These are phyloP conservation scores for Rhagologus leucostigma DNA, from an alignment of 2,113 vertebrate species.

Conservation along the genomic window DNA sequence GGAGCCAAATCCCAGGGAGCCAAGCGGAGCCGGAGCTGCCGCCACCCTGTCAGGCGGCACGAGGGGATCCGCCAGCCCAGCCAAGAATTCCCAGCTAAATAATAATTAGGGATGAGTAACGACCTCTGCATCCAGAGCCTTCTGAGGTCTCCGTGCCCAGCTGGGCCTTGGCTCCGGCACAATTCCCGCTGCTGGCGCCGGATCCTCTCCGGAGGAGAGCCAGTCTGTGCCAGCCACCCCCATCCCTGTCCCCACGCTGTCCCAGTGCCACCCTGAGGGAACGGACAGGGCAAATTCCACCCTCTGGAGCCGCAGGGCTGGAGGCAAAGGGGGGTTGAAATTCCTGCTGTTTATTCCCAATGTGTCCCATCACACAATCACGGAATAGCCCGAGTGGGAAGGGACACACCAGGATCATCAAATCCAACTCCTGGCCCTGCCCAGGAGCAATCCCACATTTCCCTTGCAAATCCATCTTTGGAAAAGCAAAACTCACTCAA, in stretches of 20 bases:
- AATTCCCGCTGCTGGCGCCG: neutral
- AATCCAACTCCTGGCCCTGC: neutral
- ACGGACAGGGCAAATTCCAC: neutral
- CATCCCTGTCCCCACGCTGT: neutral
- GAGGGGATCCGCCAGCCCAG: neutral
- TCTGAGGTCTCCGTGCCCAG: neutral
- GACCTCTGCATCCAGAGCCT: neutral
- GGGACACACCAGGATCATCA: neutral
- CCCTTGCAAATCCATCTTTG: neutral
- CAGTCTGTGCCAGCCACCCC: neutral
- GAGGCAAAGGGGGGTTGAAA: neutral
- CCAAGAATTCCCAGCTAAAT: neutral
- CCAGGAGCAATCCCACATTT: neutral
- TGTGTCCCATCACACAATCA: fast-evolving
- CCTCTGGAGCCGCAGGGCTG: neutral
- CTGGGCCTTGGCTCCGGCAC: neutral
- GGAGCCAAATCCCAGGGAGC: neutral
- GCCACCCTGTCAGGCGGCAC: neutral
- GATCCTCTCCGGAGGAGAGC: neutral
- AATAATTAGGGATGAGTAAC: neutral
- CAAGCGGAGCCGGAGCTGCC: neutral
- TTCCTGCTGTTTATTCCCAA: neutral
- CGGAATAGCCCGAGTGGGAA: fast-evolving
- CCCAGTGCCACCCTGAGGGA: neutral
- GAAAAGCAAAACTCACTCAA: neutral